Percentiles rank a stretch among this genome's conserved stretches.
Evolutionary conservation across 2,113 vertebrate genomes (phyloP).

Genomic region (Clinocottus analis): DNA sequence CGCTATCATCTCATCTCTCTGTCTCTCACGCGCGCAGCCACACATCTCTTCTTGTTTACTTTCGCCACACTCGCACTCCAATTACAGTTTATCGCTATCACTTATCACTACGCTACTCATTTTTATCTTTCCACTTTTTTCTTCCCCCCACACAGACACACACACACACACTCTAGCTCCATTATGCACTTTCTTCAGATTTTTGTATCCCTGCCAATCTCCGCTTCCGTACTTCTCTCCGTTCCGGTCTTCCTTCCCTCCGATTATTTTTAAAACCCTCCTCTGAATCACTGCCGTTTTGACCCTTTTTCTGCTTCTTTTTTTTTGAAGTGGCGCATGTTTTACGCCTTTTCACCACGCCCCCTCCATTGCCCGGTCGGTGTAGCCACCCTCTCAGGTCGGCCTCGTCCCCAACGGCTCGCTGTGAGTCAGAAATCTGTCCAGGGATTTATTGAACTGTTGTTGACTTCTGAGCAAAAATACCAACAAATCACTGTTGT

Average conservation of each 20-base stretch:
- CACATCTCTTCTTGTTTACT: constrained; percentile 20
- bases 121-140: constrained; percentile 9
- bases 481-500: background rate
- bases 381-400: constrained; percentile 28
- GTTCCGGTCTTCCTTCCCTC: background rate
- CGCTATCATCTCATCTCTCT: constrained; percentile 12
- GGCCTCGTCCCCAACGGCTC: background rate
- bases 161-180: background rate
- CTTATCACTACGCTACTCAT: constrained; percentile 17
- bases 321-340: background rate
- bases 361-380: background rate
- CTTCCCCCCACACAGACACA: background rate
- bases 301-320: background rate
- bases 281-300: constrained; percentile 42
- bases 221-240: background rate
- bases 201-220: background rate
- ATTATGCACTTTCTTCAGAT: background rate
- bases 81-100: background rate
- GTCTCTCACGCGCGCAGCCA: background rate
- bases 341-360: background rate
- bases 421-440: constrained; percentile 40
- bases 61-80: constrained; percentile 14
- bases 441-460: constrained; percentile 2
- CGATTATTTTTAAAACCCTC: constrained; percentile 2
- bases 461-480: background rate